Conservation (phyloP, 2,888 invertebrate genomes). For the Pecten maximus region DNA sequence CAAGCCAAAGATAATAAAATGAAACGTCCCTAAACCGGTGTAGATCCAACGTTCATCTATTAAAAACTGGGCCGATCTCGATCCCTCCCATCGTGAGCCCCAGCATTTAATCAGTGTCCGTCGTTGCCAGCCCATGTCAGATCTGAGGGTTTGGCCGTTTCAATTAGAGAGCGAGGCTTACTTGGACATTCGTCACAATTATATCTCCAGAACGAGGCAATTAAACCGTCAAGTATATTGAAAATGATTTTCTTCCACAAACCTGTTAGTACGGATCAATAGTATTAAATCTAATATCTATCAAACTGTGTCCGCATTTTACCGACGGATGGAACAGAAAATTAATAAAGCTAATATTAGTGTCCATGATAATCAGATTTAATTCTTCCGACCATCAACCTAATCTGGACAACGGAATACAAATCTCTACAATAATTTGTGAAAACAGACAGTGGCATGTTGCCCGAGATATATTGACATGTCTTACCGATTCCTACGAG, state of each 20-base stretch:
- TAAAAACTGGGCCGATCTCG: not conserved
- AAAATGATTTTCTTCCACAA: slow-evolving; percentile 17
- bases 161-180: slow-evolving; percentile 26
- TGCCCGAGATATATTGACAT: not conserved
- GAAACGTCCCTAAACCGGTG: too few species aligned
- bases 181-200: slow-evolving; percentile 32
- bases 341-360: slow-evolving; percentile 52
- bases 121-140: slow-evolving; percentile 14
- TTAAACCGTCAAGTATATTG: slow-evolving; percentile 29
- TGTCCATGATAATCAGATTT: slow-evolving; percentile 46
- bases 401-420: slow-evolving; percentile 6
- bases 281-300: slow-evolving; percentile 29
- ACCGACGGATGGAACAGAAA: slow-evolving; percentile 44
- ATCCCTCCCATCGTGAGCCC: not conserved
- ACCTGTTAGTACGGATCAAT: not conserved
- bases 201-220: slow-evolving; percentile 27
- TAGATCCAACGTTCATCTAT: too few species aligned
- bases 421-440: slow-evolving; percentile 2
- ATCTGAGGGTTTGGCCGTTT: not conserved
- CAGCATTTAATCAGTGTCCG: not conserved
- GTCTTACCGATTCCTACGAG: not conserved
- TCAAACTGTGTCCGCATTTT: not conserved
- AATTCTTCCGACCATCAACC: slow-evolving; percentile 45
- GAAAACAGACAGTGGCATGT: slow-evolving; percentile 2
- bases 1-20: too few species aligned